Evolutionary conservation across 2,113 vertebrate genomes (phyloP).

Genomic region (Pagrus major): DNA sequence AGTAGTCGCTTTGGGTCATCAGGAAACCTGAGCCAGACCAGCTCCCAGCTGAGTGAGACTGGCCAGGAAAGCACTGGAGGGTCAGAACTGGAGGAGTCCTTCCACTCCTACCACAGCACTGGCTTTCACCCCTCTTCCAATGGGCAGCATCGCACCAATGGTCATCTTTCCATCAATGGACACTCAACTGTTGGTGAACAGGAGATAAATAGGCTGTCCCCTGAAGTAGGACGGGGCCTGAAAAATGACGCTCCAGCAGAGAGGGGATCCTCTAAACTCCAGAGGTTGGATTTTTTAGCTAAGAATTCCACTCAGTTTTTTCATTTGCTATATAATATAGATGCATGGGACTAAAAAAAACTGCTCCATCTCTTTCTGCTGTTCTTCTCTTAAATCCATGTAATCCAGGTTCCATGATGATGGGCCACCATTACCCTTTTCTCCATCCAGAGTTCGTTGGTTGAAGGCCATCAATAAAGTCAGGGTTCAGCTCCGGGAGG

Average conservation of each 20-base stretch:
- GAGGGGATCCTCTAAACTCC: slow-evolving; percentile 66
- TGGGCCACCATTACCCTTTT: slow-evolving; percentile 85
- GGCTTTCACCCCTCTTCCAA: slow-evolving; percentile 81
- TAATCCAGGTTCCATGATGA: slow-evolving; percentile 81
- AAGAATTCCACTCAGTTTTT: not conserved
- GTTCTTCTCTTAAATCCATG: not conserved
- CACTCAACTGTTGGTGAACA: slow-evolving; percentile 70
- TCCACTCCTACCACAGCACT: slow-evolving; percentile 85
- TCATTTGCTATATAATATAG: not conserved
- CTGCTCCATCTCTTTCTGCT: not conserved
- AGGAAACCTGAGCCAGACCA: slow-evolving; percentile 95
- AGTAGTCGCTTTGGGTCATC: slow-evolving; percentile 96
- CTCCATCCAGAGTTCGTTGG: slow-evolving; percentile 91
- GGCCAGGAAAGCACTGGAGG: slow-evolving; percentile 89
- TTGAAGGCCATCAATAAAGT: slow-evolving; percentile 97
- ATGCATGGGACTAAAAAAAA: not conserved
- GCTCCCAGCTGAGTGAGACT: slow-evolving; percentile 93
- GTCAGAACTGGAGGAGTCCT: slow-evolving; percentile 87
- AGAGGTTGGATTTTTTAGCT: slow-evolving; percentile 63
- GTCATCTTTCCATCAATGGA: slow-evolving; percentile 79
- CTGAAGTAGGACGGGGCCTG: slow-evolving; percentile 57
- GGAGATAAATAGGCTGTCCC: slow-evolving; percentile 74
- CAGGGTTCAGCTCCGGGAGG: slow-evolving; percentile 93
- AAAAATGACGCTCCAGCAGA: slow-evolving; percentile 67
- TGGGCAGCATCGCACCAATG: slow-evolving; percentile 69